These are phyloP conservation scores for Cranoglanis bouderius DNA, from an alignment of 2,113 vertebrate species.

Conservation along the genomic window DNA sequence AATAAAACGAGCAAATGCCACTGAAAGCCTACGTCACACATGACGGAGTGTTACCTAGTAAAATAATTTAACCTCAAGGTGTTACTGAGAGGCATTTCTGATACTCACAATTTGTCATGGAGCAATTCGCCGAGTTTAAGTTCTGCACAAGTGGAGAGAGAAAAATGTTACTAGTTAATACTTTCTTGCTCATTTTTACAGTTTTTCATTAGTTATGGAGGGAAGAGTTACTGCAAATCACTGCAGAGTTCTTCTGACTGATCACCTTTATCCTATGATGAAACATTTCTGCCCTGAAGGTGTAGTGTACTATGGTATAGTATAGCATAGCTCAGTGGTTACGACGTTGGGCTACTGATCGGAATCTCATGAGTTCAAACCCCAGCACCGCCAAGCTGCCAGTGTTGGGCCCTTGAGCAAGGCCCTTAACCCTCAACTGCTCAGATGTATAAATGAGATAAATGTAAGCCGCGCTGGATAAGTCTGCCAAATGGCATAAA, in stretches of 20 bases:
- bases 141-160: constrained; percentile 75
- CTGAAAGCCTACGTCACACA: not conserved
- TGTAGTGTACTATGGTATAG: not conserved
- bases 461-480: too few relatives aligned
- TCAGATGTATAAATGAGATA: too few relatives aligned
- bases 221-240: not conserved
- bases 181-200: not conserved
- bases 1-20: not conserved
- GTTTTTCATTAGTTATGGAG: not conserved
- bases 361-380: too few relatives aligned
- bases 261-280: not conserved
- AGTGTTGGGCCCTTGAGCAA: too few relatives aligned
- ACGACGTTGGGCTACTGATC: too few relatives aligned
- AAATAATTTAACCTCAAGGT: too few relatives aligned
- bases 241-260: not conserved
- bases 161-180: constrained; percentile 35
- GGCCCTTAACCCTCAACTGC: too few relatives aligned
- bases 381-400: too few relatives aligned
- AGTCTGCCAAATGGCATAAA: too few relatives aligned
- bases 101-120: constrained; percentile 98
- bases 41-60: not conserved
- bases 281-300: not conserved
- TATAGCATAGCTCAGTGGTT: too few relatives aligned
- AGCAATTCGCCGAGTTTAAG: constrained; percentile 95
- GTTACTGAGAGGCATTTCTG: not conserved